Evolutionary conservation across 2,888 invertebrate genomes (phyloP).

Genomic region (Thysanoteuthis rhombus): DNA sequence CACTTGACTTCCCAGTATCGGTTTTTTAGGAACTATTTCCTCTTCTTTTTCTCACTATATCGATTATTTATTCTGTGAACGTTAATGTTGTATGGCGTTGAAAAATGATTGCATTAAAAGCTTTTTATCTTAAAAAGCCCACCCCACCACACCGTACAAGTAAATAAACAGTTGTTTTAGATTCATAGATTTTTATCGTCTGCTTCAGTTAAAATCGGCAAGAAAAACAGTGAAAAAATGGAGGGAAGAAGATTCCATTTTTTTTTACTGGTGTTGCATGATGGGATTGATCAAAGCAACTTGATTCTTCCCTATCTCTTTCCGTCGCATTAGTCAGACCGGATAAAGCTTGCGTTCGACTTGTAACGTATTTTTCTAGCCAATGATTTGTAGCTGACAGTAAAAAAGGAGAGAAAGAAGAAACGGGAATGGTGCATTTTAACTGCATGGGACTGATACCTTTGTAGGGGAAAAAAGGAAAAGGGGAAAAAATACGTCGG

Average conservation of each 20-base stretch:
- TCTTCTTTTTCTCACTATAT: background rate
- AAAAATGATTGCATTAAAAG: conserved; percentile 1
- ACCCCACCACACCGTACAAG: no score
- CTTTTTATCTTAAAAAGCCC: background rate
- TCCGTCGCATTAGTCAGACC: background rate
- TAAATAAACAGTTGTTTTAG: background rate
- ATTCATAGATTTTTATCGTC: background rate
- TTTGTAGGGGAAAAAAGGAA: background rate
- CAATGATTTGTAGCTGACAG: background rate
- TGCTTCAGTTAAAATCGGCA: background rate
- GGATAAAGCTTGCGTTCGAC: background rate
- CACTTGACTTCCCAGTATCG: background rate
- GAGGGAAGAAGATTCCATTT: background rate
- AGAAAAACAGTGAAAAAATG: background rate
- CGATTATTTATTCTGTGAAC: background rate
- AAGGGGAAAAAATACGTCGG: background rate
- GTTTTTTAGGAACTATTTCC: background rate
- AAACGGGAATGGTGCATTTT: background rate
- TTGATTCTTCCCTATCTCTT: background rate
- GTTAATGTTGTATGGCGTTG: background rate
- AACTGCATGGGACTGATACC: background rate
- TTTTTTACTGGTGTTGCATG: background rate
- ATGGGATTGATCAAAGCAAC: background rate
- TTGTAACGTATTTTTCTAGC: background rate
- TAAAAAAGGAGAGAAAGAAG: background rate